These are phyloP conservation scores for Clarias platycephalus DNA, from an alignment of 2,797 vertebrate genomes.

Conservation along the genomic window DNA sequence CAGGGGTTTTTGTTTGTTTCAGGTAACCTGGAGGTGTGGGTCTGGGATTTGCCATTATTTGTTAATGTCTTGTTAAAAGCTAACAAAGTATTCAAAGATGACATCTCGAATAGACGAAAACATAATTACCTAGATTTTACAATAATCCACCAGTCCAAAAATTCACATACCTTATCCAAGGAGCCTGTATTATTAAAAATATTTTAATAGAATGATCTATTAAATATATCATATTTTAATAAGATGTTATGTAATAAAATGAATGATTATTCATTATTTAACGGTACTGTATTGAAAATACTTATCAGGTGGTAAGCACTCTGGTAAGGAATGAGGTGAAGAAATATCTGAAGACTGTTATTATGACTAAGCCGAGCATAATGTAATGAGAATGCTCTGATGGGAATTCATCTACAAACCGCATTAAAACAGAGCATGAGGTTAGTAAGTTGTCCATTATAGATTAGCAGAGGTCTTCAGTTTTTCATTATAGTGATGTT, in stretches of 20 bases:
- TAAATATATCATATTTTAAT: neutral
- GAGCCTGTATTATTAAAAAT: neutral
- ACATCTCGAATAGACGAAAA: neutral
- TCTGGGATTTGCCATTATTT: conserved; percentile 64
- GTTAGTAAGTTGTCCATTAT: neutral
- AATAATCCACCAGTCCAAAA: neutral
- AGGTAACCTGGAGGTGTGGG: conserved; percentile 61
- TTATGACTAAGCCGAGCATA: neutral
- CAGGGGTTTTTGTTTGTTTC: conserved; percentile 44
- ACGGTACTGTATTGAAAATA: neutral
- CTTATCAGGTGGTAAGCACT: neutral
- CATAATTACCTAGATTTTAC: neutral
- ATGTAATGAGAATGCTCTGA: neutral
- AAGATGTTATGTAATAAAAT: neutral
- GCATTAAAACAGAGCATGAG: neutral
- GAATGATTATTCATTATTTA: neutral
- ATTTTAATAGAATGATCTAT: neutral
- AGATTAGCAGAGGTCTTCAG: neutral
- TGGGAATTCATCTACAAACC: neutral
- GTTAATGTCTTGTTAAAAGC: conserved; percentile 67
- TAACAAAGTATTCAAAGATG: conserved; percentile 1
- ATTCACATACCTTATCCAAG: neutral
- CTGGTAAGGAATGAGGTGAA: neutral
- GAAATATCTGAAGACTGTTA: neutral
- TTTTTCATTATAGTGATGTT: neutral